phyloP scores from a whole-genome alignment of 1,140 invertebrate species.

The Scaptomyza pallida region DNA sequence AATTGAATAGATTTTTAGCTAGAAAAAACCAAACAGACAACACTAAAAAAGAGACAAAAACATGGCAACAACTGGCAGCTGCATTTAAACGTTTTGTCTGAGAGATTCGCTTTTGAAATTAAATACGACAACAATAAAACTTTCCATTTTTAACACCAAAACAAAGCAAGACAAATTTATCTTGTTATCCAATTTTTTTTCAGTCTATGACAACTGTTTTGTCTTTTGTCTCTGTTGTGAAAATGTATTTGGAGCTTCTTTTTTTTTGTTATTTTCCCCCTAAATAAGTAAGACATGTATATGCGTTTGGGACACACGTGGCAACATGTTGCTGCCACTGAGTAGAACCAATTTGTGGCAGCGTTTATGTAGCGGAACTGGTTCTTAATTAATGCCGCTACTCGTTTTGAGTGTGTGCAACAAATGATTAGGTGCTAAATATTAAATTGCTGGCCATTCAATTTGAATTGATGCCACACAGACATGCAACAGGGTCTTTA shows the following conservation, averaged over 20 bases:
- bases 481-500: constrained; percentile 50
- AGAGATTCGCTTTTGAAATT: constrained; percentile 69
- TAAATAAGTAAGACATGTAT: constrained; percentile 21
- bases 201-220: constrained; percentile 8
- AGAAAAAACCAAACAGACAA: constrained; percentile 56
- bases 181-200: constrained; percentile 55
- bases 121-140: constrained; percentile 70
- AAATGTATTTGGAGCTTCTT: constrained; percentile 45
- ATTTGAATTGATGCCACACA: constrained; percentile 42
- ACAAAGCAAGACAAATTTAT: constrained; percentile 73
- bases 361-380: constrained; percentile 57
- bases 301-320: constrained; percentile 58
- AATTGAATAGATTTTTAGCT: constrained; percentile 71
- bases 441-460: constrained; percentile 56
- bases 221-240: constrained; percentile 23
- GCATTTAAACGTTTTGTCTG: constrained; percentile 69
- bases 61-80: constrained; percentile 47
- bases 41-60: constrained; percentile 12
- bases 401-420: constrained; percentile 34
- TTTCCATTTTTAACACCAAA: constrained; percentile 72
- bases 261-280: not conserved
- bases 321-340: constrained; percentile 16
- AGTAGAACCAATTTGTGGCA: constrained; percentile 59
- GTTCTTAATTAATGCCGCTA: constrained; percentile 60
- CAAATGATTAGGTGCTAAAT: constrained; percentile 69